Evolutionary conservation across 2,797 vertebrate species (phyloP).

Genomic region (Hoplostethus atlanticus): DNA sequence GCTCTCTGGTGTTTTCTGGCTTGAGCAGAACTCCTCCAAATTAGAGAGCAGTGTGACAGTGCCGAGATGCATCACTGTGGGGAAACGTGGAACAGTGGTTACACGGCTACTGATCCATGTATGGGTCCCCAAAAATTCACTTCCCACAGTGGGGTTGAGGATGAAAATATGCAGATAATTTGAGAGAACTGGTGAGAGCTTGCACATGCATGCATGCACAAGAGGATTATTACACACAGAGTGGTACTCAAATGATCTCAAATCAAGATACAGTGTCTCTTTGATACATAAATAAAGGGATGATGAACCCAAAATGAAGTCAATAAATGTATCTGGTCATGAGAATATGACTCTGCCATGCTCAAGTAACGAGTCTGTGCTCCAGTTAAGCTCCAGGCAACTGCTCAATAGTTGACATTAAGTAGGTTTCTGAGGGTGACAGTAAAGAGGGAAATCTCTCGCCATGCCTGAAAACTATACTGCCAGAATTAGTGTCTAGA

Average conservation of each 20-base stretch:
- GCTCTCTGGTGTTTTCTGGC: constrained; percentile 70
- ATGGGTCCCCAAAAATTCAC: constrained; percentile 52
- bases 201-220: constrained; percentile 37
- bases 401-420: neutral
- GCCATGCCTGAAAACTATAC: too few species aligned
- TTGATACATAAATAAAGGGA: neutral
- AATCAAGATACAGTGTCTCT: constrained; percentile 19
- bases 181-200: constrained; percentile 52
- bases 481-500: too few species aligned
- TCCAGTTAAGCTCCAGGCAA: constrained; percentile 11
- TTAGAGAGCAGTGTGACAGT: constrained; percentile 75
- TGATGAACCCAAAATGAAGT: neutral
- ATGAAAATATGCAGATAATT: constrained; percentile 76
- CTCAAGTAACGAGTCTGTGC: neutral
- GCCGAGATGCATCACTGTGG: constrained; percentile 59
- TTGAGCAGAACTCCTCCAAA: constrained; percentile 61
- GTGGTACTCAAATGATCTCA: constrained; percentile 48
- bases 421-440: constrained; percentile 3
- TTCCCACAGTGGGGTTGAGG: constrained; percentile 56
- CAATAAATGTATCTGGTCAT: neutral
- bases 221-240: constrained; percentile 57
- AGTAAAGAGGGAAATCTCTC: constrained; percentile 5
- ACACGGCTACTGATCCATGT: constrained; percentile 60
- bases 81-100: constrained; percentile 55
- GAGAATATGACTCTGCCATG: constrained; percentile 12